phyloP scores from a whole-genome alignment of 2,797 vertebrate genomes.

The Brachyalestes nurse region DNA sequence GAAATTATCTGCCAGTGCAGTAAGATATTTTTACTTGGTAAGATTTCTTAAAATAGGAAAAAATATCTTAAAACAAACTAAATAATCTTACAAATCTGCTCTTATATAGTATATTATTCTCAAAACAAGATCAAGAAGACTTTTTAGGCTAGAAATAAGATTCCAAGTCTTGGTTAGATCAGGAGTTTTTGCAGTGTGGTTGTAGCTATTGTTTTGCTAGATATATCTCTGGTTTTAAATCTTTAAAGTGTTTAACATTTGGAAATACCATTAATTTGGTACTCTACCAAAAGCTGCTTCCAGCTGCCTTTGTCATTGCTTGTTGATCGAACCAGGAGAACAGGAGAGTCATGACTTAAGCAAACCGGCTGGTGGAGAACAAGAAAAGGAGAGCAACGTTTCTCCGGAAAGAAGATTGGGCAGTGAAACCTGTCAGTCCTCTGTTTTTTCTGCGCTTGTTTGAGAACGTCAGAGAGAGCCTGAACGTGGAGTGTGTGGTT shows the following conservation, averaged over 20 bases:
- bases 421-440: constrained; percentile 7
- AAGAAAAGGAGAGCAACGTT: background rate
- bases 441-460: background rate
- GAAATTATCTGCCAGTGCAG: too few species aligned
- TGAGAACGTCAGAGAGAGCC: background rate
- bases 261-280: background rate
- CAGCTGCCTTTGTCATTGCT: background rate
- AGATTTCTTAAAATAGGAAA: too few species aligned
- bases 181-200: too few species aligned
- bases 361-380: background rate
- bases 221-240: background rate
- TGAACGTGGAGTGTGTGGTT: background rate
- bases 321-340: constrained; percentile 15
- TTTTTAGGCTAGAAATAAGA: too few species aligned
- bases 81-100: too few species aligned
- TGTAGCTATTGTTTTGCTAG: background rate
- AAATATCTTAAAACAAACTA: too few species aligned
- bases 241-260: background rate
- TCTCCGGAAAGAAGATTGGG: background rate
- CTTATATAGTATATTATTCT: too few species aligned
- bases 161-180: too few species aligned
- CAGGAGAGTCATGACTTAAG: background rate
- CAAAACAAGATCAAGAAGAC: too few species aligned
- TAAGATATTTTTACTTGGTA: too few species aligned
- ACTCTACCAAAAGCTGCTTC: background rate